Percentiles rank a stretch among this genome's conserved stretches.
These are phyloP conservation scores for Myiotriccus ornatus DNA, from an alignment of 2,797 vertebrate species.

Conservation along the genomic window DNA sequence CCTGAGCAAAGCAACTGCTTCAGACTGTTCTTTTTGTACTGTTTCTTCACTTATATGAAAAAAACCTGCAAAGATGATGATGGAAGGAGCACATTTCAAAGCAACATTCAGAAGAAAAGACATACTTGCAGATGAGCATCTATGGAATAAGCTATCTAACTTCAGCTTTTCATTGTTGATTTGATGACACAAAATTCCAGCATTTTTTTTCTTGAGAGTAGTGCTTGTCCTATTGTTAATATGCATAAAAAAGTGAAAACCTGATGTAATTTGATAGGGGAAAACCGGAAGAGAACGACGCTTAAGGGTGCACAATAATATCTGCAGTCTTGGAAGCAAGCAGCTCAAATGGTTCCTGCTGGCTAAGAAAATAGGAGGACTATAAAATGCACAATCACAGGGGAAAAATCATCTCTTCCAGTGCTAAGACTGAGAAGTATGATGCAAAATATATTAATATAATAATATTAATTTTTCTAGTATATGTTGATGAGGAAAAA, in stretches of 20 bases:
- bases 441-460: not conserved
- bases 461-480: not conserved
- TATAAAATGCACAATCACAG: not conserved
- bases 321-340: not conserved
- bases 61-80: not conserved
- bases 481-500: not conserved
- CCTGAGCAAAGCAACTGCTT: not conserved
- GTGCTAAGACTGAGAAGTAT: not conserved
- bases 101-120: not conserved
- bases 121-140: not conserved
- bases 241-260: not conserved
- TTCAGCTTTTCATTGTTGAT: not conserved
- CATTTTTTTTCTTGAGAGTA: not conserved
- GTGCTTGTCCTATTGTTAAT: not conserved
- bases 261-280: not conserved
- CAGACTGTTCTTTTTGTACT: not conserved
- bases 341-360: not conserved
- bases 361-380: not conserved
- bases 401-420: not conserved
- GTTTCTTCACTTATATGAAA: not conserved
- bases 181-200: not conserved
- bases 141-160: not conserved
- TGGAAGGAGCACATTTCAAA: not conserved
- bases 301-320: not conserved
- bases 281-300: not conserved